Base-by-base conservation (phyloP, 1,140 invertebrate species). In the Whitmania pigra region DNA sequence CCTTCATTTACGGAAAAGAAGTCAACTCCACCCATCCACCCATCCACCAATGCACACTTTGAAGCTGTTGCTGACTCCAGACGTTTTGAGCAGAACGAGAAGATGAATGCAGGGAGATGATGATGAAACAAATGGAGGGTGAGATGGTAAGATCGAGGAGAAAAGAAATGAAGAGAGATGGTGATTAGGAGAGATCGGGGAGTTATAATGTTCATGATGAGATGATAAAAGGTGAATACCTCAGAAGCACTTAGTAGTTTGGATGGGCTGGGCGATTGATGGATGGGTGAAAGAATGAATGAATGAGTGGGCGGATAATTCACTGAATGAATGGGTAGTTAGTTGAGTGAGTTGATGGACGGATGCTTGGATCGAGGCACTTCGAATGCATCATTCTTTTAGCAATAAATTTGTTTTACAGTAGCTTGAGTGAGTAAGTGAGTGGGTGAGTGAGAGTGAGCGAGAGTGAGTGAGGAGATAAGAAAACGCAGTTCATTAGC, bases 231-330 rank as follows among this genome's bases (percentile, higher is more conserved):
- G 36, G 63, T 29, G 18, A 31, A 18, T 29, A 31, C 20, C 25
- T 29, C 25, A 29, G 27, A 18, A 29, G 2, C 18, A 67, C 25
- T 18, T 17, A 29, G 68, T 5, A 20, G 17, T 22, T 2, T 20
- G 49, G 43, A 31, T 29, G 40, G 36, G 68, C 36, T 22, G 31
- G 66, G n/a, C n/a, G 31, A 31, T 67, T 22, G 31, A 31, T 67
- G 66, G 31, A 31, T 67, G 66, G 31, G 66, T 68, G 67, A 68
- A 29, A 36, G 67, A 68, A 29, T 68, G 67, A 68, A 29, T 31
- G 67, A 68, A 29, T 31, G 67, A 68, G 67, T 31, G 67, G 15
- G 67, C 13, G 67, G 15, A 29, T 31, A 29, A 31, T 9, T 31
- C 11, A 31, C 11, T 31, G 67, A 31, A 29, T 31, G 67, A 31